Percentiles rank a stretch among this genome's conserved stretches.
These are phyloP conservation scores for Drosophila demipolita DNA, from an alignment of 2,888 invertebrate genomes.

Conservation along the genomic window DNA sequence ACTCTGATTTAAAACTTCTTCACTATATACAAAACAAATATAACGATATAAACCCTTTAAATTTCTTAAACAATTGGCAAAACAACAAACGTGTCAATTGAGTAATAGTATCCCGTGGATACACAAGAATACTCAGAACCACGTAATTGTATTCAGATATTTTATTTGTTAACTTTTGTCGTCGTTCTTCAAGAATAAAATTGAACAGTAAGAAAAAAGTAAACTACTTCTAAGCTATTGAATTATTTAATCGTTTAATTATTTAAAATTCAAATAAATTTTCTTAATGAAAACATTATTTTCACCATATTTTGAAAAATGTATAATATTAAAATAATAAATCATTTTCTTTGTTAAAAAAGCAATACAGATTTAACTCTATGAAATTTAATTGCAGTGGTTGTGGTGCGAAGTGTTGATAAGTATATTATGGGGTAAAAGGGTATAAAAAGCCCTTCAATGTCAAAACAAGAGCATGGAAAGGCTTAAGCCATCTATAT, in stretches of 20 bases:
- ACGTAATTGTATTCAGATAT: constrained; percentile 31
- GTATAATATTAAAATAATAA: background rate
- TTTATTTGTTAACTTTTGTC: background rate
- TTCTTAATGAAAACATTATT: background rate
- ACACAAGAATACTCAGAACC: constrained; percentile 32
- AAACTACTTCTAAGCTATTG: background rate
- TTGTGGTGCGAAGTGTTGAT: background rate
- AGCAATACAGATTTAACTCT: background rate
- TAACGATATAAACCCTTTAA: background rate
- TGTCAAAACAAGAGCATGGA: background rate
- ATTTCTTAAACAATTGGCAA: constrained; percentile 16
- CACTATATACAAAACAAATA: background rate
- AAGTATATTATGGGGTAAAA: background rate
- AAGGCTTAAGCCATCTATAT: background rate
- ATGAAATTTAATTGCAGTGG: background rate
- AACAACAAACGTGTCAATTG: constrained; percentile 57
- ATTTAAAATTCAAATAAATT: background rate
- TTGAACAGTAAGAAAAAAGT: background rate
- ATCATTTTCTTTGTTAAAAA: background rate
- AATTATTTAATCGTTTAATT: background rate
- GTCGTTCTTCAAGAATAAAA: constrained; percentile 1
- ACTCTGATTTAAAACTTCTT: background rate
- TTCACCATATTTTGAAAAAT: background rate
- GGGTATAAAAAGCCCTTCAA: background rate
- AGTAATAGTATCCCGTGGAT: constrained; percentile 55